Percentiles rank a stretch among this genome's conserved stretches.
phyloP scores from a whole-genome alignment of 2,113 vertebrate genomes.

The Sceloporus undulatus region DNA sequence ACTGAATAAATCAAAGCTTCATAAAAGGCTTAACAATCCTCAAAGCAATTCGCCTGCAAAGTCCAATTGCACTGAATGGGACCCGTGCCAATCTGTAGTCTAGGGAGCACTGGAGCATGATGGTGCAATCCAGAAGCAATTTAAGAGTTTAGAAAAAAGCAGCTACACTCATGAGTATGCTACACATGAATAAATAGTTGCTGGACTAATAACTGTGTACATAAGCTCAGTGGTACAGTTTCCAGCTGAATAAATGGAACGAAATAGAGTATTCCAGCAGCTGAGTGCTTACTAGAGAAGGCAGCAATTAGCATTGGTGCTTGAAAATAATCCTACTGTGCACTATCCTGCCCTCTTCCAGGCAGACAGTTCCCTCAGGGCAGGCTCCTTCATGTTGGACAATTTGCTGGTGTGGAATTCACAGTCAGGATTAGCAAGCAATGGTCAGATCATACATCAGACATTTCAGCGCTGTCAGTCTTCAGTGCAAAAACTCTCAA shows the following conservation, averaged over 20 bases:
- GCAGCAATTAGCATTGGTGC: neutral
- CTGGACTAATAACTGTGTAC: neutral
- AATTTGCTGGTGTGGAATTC: constrained; percentile 13
- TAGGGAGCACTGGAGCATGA: neutral
- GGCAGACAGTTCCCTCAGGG: neutral
- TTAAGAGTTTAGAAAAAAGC: neutral
- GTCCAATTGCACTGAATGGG: neutral
- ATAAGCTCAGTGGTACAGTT: neutral
- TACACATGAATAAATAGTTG: neutral
- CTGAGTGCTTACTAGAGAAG: neutral
- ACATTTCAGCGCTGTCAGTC: neutral
- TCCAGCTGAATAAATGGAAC: neutral
- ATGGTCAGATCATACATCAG: constrained; percentile 1
- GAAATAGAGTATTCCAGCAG: neutral
- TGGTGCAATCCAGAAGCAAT: neutral
- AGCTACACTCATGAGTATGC: neutral
- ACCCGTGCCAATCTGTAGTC: neutral
- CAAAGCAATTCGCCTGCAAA: constrained; percentile 8
- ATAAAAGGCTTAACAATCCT: constrained; percentile 5
- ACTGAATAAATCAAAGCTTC: neutral
- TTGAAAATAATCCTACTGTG: constrained; percentile 8
- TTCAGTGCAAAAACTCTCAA: constrained; percentile 16
- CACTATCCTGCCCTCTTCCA: constrained; percentile 3
- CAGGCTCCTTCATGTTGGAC: neutral
- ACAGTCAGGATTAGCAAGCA: constrained; percentile 10